Base-by-base conservation (phyloP, 2,888 invertebrate genomes). In the Tetragnatha montana region DNA sequence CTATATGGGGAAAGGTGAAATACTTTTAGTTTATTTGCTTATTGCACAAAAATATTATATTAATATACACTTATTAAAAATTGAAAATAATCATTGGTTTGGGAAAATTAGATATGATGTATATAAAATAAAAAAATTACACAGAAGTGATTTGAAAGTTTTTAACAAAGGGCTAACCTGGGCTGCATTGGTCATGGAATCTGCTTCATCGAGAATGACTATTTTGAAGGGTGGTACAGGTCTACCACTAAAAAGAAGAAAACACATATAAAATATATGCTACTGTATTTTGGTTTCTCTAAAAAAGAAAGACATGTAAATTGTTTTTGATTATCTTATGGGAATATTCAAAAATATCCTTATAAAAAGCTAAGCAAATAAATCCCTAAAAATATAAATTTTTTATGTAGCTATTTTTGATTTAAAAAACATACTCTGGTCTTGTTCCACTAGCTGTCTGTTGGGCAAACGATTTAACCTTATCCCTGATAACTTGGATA, bases 101-200 rank as follows among this genome's bases (percentile, higher is more conserved):
- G 35, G 4, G 35, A 35, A 35, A 35, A 35, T 1, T 4, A 35
- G 35, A 2, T 35, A 35, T 35, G 35, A 35, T 35, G 35, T 35
- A 35, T 35, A 4, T 1, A 2, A 35, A 2, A 4, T 35, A 2
- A 35, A 35, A 4, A 2, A 35, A 35, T 35, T 35, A 1, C 35
- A 35, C 4, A 35, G 4, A 35, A 35, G n/a, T 35, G 1, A 35
- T 35, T 35, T 35, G 35, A 60, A 6, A 60, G 4, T 60, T 60
- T 60, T 60, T 17, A 17, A 10, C 4, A 10, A 17, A 17, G 10
- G 60, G 69, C 6, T 22, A 80, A 86, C 86, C 81, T 99, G 99
- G 0, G 99, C 99, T 6, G 98, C 97, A 92, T 95, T 95, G 0
- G 99, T 99, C 99, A 99, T 99, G 0, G 98, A 98, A 93, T 99